Percentiles rank a stretch among this genome's conserved stretches.
phyloP scores from a whole-genome alignment of 1,140 invertebrate species.

The Acromyrmex charruanus region DNA sequence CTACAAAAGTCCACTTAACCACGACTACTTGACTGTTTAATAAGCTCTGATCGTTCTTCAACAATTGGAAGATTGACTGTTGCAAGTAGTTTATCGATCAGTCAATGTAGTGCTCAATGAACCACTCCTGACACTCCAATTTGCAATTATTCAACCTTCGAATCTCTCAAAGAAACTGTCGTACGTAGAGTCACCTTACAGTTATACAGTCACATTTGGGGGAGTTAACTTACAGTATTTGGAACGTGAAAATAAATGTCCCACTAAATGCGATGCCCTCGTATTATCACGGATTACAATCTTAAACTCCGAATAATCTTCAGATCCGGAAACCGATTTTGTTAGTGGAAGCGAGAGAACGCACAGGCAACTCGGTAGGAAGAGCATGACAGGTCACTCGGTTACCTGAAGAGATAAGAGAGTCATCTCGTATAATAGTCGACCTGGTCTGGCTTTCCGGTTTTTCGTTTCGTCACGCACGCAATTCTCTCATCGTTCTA shows the following conservation, averaged over 20 bases:
- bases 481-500: conserved; percentile 52
- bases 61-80: background rate
- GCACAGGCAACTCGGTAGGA: conserved; percentile 55
- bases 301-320: conserved; percentile 54
- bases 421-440: conserved; percentile 82
- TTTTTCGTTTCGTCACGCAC: conserved; percentile 57
- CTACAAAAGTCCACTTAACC: conserved; percentile 2
- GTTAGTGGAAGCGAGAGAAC: background rate
- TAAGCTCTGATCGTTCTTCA: conserved; percentile 15
- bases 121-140: background rate
- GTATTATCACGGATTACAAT: conserved; percentile 74
- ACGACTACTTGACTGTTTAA: background rate
- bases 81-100: background rate
- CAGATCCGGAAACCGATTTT: conserved; percentile 36
- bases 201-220: background rate
- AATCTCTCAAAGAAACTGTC: background rate
- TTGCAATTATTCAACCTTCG: background rate
- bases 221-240: background rate
- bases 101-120: background rate
- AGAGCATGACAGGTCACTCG: conserved; percentile 64
- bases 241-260: conserved; percentile 70
- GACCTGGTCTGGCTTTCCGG: conserved; percentile 21
- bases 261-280: conserved; percentile 44
- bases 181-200: background rate
- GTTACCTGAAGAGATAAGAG: conserved; percentile 78